Base-by-base conservation (phyloP, 2,888 invertebrate genomes). In the Hypomecis punctinalis region DNA sequence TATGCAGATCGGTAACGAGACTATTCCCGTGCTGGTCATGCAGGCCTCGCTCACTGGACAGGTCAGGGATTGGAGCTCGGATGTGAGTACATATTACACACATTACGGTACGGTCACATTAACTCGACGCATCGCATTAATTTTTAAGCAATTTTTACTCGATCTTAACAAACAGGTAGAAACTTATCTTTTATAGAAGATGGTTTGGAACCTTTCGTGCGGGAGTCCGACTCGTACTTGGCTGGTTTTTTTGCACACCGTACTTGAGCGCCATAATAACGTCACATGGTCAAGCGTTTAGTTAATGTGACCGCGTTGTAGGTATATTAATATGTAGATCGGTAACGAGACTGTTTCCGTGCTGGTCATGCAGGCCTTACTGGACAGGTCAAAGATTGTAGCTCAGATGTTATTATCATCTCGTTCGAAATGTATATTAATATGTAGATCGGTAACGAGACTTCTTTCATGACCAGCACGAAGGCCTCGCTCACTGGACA, bases 321-420 rank as follows among this genome's bases (percentile, higher is more conserved):
- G n/a, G n/a, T n/a, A 13, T 6, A 37, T 37, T 40, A 2, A 23
- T 23, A 23, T 98, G 76, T 98, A 98, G 55, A 94, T 97, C 46
- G 98, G 98, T 0, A 96, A 95, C 67, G 97, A 97, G 81, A 98
- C 98, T 0, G 95, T 98, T 51, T 99, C 99, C 0, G 95, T 99
- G 88, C 89, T 99, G 39, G 94, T 97, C 8, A 93, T 99, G 77
- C 97, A 99, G 80, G 95, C 97, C 95, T 99, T 70, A 95, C 95
- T 66, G 97, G 97, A 5, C 95, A 95, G 66, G 94, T 97, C 13
- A 95, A 94, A 68, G 96, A 99, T 84, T 99, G 99, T 99, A 97
- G 97, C 75, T 95, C 96, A 0, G 94, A 96, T 84, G 95, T 96
- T 52, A 94, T 99, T 68, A 93, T 97, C 0, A 77, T 98, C 7